Evolutionary conservation across 2,797 vertebrate genomes (phyloP).

Genomic region (Melopsittacus undulatus): DNA sequence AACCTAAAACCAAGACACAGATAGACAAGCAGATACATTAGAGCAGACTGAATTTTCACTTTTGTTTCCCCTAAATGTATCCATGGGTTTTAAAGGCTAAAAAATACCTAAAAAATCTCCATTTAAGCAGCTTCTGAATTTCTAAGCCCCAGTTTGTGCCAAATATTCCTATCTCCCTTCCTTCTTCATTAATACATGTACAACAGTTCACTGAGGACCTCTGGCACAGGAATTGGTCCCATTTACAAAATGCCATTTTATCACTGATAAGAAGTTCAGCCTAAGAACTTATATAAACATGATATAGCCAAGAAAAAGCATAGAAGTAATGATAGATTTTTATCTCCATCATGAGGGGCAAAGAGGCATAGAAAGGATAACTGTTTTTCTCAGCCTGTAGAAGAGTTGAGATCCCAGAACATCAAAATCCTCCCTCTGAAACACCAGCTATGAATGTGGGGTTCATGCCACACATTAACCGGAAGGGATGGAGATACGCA

Average conservation of each 20-base stretch:
- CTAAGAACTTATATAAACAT: neutral
- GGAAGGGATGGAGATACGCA: neutral
- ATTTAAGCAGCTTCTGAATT: neutral
- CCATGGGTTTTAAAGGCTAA: neutral
- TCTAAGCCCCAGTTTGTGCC: neutral
- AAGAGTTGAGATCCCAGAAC: neutral
- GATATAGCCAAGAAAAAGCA: neutral
- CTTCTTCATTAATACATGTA: neutral
- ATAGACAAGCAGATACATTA: neutral
- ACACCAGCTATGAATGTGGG: neutral
- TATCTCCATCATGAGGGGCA: neutral
- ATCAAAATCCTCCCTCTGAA: neutral
- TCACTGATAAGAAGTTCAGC: neutral
- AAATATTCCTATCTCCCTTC: neutral
- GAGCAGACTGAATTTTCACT: neutral
- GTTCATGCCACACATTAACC: accelerated
- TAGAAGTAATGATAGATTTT: neutral
- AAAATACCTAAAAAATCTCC: neutral
- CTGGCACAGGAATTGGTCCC: neutral
- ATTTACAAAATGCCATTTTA: neutral
- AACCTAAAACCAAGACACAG: neutral
- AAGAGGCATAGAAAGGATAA: neutral
- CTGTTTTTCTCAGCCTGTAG: neutral
- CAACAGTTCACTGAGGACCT: neutral
- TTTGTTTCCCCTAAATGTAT: neutral